These are phyloP conservation scores for Ophiodon elongatus DNA, from an alignment of 2,113 vertebrate genomes.

Conservation along the genomic window DNA sequence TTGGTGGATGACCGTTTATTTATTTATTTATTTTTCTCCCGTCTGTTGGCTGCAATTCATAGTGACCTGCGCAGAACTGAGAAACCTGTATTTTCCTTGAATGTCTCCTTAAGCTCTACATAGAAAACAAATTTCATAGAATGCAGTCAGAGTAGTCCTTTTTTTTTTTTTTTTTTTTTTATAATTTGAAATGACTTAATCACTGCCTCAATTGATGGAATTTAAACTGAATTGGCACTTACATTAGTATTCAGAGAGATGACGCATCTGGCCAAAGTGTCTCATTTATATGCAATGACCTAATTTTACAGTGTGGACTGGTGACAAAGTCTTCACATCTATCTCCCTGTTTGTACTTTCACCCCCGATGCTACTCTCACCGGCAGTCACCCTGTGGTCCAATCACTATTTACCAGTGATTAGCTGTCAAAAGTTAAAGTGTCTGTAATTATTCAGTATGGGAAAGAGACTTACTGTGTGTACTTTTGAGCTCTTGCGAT, in stretches of 20 bases:
- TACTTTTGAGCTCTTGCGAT: background rate
- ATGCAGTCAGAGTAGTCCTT: background rate
- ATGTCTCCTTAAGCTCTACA: background rate
- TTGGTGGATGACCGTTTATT: constrained; percentile 45
- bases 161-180: too few species aligned
- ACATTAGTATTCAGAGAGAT: background rate
- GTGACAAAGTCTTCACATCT: constrained; percentile 39
- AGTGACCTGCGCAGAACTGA: constrained; percentile 19
- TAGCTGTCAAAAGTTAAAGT: background rate
- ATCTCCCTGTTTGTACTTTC: constrained; percentile 51
- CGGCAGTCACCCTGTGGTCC: background rate
- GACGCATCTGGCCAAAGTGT: background rate
- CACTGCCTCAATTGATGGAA: background rate
- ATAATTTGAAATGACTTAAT: background rate
- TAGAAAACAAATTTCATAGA: background rate
- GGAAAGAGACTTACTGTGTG: background rate
- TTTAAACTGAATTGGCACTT: background rate
- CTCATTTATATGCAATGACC: constrained; percentile 7
- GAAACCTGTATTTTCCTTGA: constrained; percentile 1
- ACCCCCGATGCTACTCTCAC: constrained; percentile 10
- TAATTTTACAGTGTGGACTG: constrained; percentile 20
- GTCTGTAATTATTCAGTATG: background rate
- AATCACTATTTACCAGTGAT: background rate
- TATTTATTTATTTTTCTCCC: constrained; percentile 19
- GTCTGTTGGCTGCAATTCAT: constrained; percentile 29